A percentile compares a stretch with the other conserved stretches of the same genome.
These are phyloP conservation scores for Psilopsiagon aymara DNA, from an alignment of 2,113 vertebrate species.

Conservation along the genomic window DNA sequence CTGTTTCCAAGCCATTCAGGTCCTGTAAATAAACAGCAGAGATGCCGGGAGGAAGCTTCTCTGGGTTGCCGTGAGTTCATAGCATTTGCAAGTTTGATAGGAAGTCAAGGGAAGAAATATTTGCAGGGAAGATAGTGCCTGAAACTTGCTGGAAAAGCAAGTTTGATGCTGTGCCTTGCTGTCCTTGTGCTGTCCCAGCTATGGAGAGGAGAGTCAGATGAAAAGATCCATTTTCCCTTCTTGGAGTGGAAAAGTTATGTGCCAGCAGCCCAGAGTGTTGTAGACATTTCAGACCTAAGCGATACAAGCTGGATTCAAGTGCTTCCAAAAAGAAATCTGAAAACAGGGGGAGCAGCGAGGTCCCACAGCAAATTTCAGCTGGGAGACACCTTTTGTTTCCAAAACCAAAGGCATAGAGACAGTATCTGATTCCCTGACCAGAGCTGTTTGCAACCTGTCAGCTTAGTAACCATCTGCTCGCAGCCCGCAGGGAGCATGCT, in stretches of 20 bases:
- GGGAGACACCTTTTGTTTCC: slow-evolving; percentile 7
- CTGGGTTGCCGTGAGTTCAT: neutral
- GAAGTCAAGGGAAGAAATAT: neutral
- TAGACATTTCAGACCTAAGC: accelerated
- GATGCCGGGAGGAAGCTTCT: neutral
- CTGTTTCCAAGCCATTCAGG: neutral
- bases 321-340: neutral
- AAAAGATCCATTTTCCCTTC: neutral
- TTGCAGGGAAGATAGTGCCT: neutral
- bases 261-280: neutral
- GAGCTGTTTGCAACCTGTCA: slow-evolving; percentile 60
- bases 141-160: neutral
- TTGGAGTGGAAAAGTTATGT: neutral
- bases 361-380: neutral
- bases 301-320: neutral
- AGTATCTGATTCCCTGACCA: neutral
- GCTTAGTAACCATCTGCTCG: slow-evolving; percentile 38
- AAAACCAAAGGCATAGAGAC: neutral
- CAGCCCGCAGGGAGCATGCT: neutral
- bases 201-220: neutral
- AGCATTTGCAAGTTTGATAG: neutral
- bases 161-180: neutral
- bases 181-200: neutral
- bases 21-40: neutral
- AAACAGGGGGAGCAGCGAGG: neutral